Evolutionary conservation across 2,888 invertebrate species (phyloP).

Genomic region (Yponomeuta cagnagella): DNA sequence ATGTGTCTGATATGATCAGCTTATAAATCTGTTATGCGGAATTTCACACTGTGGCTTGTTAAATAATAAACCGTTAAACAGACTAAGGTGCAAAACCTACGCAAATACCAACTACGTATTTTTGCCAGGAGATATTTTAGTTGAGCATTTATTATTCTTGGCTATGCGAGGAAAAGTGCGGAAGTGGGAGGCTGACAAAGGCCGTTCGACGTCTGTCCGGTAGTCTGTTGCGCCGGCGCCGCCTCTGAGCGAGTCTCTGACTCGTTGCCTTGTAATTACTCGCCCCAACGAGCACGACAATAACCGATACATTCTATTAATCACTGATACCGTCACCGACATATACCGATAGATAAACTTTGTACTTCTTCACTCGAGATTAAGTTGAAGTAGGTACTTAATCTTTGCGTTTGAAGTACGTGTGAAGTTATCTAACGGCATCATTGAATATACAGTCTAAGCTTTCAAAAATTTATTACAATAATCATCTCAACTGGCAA

Average conservation of each 20-base stretch:
- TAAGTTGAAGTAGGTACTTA: background rate
- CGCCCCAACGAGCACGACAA: slow-evolving; percentile 30
- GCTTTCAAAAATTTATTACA: slow-evolving; percentile 39
- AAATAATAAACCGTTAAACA: background rate
- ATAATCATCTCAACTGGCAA: slow-evolving; percentile 50
- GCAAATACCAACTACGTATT: background rate
- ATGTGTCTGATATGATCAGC: background rate
- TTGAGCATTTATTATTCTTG: slow-evolving; percentile 10
- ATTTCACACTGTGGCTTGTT: background rate
- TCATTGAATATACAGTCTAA: slow-evolving; percentile 26
- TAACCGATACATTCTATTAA: slow-evolving; percentile 31
- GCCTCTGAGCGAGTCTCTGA: slow-evolving; percentile 23
- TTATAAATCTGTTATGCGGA: background rate
- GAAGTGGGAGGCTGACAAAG: slow-evolving; percentile 35
- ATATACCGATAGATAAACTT: background rate
- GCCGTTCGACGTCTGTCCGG: slow-evolving; percentile 27
- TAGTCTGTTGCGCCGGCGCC: slow-evolving; percentile 15
- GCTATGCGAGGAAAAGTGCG: slow-evolving; percentile 32
- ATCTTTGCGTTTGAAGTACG: background rate
- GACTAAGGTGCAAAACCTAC: background rate
- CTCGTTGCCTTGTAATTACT: slow-evolving; percentile 24
- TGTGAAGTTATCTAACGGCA: background rate
- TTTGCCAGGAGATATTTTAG: background rate
- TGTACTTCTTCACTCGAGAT: background rate
- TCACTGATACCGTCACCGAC: slow-evolving; percentile 23